Percentiles rank a stretch among this genome's conserved stretches.
These are phyloP conservation scores for Mus spicilegus DNA, from an alignment of 2,113 vertebrate genomes.

Conservation along the genomic window DNA sequence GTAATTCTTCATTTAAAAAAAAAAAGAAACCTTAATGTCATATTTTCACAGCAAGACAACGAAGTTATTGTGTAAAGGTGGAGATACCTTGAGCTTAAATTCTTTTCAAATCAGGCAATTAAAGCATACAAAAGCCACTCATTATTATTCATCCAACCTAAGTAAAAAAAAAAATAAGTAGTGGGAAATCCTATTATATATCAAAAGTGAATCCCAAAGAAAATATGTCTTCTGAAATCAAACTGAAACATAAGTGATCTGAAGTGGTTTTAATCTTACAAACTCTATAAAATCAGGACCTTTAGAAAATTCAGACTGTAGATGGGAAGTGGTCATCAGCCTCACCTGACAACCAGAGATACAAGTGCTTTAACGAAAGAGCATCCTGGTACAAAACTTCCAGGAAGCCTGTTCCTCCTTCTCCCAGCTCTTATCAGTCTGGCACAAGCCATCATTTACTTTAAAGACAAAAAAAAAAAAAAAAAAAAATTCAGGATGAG, in stretches of 20 bases:
- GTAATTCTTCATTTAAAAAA: neutral
- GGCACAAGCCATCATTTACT: neutral
- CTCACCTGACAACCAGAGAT: neutral
- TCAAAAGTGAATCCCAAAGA: neutral
- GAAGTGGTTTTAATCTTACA: neutral
- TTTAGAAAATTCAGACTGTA: neutral
- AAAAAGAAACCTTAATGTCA: neutral
- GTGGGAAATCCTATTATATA: neutral
- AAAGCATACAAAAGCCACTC: neutral
- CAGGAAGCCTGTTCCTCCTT: neutral
- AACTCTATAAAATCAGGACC: neutral
- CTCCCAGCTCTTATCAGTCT: neutral
- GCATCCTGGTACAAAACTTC: neutral
- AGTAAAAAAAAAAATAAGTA: neutral
- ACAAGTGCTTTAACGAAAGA: neutral
- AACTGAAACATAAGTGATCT: neutral
- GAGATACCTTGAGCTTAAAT: neutral
- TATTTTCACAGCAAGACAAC: constrained; percentile 29
- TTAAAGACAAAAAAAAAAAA: neutral
- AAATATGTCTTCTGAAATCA: neutral
- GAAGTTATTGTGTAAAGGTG: neutral
- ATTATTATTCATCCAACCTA: neutral
- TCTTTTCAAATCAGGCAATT: constrained; percentile 21
- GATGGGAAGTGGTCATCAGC: neutral
- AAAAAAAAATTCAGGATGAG: neutral